Base-by-base conservation (phyloP, 2,797 vertebrate genomes). In the Philypnodon macrostomus region DNA sequence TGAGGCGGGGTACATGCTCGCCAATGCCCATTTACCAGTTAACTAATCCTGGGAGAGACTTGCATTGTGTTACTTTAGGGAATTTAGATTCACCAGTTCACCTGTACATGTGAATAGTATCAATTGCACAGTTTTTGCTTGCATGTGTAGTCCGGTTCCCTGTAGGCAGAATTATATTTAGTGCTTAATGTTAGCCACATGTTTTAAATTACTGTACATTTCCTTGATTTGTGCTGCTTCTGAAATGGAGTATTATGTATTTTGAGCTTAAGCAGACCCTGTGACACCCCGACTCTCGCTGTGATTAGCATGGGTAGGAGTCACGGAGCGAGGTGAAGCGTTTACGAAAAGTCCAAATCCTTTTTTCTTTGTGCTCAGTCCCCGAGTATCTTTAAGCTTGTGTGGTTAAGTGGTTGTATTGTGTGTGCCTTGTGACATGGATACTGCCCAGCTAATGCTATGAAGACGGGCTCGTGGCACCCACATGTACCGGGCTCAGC, bases 371-470 rank as follows among this genome's bases (percentile, higher is more conserved):
- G 63, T 79, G 13, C 55, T 42, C 39, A 46, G 38, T 71, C 63
- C 63, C 56, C 45, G 41, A 55, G 32, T 66, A 53, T 67, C 32
- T 77, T 80, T 62, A 61, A 79, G 53, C 39, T 27, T 27, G 19
- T 57, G 59, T 51, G 63, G 63, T 34, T 69, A 64, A 79, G 62
- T 70, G 53, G 63, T 41, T 39, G 58, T 45, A 53, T 77, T 84
- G 78, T 81, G 70, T 51, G 0, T 9, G 56, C 71, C 77, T 66
- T 80, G 79, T 84, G 81, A 83, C 77, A 84, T 58, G 71, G 69
- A 67, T 65, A 61, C 61, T 46, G 40, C 55, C 53, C 56, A 63
- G 63, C 63, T 77, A 70, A 73, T 70, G 70, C 59, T 76, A 73
- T 80, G 74, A 72, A 59, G 74, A 66, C 55, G 57, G 68, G n/a